Evolutionary conservation across 2,113 vertebrate genomes (phyloP), one percentile per base, ranked within the genome.

Genomic region (Anas platyrhynchos): DNA sequence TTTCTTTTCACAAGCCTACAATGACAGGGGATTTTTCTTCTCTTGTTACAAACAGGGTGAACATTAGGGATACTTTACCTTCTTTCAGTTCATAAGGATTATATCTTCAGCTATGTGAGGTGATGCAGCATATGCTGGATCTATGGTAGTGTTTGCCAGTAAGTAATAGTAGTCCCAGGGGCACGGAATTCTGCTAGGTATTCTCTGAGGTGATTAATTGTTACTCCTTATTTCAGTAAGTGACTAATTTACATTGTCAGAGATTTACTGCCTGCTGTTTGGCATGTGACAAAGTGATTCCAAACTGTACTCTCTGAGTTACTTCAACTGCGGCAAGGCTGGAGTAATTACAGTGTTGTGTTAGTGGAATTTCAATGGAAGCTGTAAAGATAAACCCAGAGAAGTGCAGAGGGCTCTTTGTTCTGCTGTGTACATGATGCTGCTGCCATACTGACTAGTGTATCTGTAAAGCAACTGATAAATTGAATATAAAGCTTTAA

Each of bases 211-310:
- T 91, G 91, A 96, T 97, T 95, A 96, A 97, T 97, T n/a, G 32
- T 93, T 93, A 62, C 88, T 79, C 43, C 62, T 97, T 96, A 96
- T 97, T 97, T 98, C 96, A 93, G 88, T 95, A 93, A 95, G 75
- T 91, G 78, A 96, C 89, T 97, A 96, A 97, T 98, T 97, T 96
- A 82, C 67, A 91, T 93, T 97, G 91, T 97, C 93, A 96, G 80
- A 94, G 82, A 97, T 91, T 95, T 93, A 92, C 71, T 89, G 69
- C 81, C 66, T 76, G 25, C 83, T 86, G 54, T 87, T 94, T 97
- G 85, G 77, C 88, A 91, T 80, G 69, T 96, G 97, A 97, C 94
- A 97, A 93, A 96, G 75, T 81, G 86, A 95, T 96, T 91, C 95
- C 69, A 91, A 96, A 88, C 75, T 95, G 77, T 93, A 93, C 48